A percentile compares a stretch with the other conserved stretches of the same genome.
Evolutionary conservation across 2,888 invertebrate species (phyloP).

Genomic region (Cheilosia vernalis): DNA sequence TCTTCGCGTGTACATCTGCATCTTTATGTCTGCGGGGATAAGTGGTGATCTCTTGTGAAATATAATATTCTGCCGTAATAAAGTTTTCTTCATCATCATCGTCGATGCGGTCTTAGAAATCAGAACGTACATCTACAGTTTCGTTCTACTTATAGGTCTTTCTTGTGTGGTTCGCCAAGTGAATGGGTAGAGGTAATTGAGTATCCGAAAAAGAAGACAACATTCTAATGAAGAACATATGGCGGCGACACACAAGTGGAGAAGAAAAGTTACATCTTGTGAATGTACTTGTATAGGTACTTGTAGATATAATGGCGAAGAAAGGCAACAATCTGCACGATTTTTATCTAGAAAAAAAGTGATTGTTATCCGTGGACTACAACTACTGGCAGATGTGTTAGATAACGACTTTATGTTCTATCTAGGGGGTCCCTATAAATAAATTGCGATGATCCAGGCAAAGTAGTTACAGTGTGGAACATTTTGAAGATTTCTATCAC

Average conservation of each 20-base stretch:
- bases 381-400: slow-evolving; percentile 32
- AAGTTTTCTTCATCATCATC: slow-evolving; percentile 72
- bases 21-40: slow-evolving; percentile 43
- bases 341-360: slow-evolving; percentile 39
- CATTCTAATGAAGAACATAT: slow-evolving; percentile 51
- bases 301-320: slow-evolving; percentile 41
- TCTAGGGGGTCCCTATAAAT: not conserved
- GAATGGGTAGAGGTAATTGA: slow-evolving; percentile 63
- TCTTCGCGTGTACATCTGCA: slow-evolving; percentile 42
- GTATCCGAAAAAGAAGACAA: slow-evolving; percentile 33
- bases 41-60: slow-evolving; percentile 67
- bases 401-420: slow-evolving; percentile 33
- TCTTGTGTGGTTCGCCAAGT: slow-evolving; percentile 55
- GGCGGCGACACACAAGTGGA: slow-evolving; percentile 15
- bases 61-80: slow-evolving; percentile 72
- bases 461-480: slow-evolving; percentile 32
- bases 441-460: slow-evolving; percentile 18
- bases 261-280: slow-evolving; percentile 10
- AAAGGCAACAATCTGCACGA: slow-evolving; percentile 69
- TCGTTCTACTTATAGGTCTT: slow-evolving; percentile 73
- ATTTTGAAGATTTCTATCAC: slow-evolving; percentile 48
- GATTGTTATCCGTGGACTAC: not conserved
- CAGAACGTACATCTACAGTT: slow-evolving; percentile 67
- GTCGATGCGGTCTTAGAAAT: slow-evolving; percentile 46
- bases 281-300: slow-evolving; percentile 27